A percentile compares a stretch with the other conserved stretches of the same genome.
phyloP scores from a whole-genome alignment of 2,888 invertebrate species.

The Tipula unca region DNA sequence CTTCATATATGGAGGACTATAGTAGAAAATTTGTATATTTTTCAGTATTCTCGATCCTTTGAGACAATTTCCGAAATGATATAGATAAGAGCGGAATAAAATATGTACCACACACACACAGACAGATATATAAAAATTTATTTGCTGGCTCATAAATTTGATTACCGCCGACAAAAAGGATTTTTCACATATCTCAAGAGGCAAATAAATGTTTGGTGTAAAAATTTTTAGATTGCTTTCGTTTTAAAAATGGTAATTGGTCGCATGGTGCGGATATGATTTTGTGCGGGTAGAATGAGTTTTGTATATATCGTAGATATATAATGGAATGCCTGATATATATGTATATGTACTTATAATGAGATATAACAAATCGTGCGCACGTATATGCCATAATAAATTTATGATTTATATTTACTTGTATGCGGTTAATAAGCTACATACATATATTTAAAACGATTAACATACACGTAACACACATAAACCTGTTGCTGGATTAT shows the following conservation, averaged over 20 bases:
- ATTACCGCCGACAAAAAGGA: neutral
- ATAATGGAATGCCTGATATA: neutral
- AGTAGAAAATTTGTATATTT: neutral
- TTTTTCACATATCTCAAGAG: slow-evolving; percentile 4
- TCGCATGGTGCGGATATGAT: neutral
- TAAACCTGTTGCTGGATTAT: neutral
- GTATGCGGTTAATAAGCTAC: neutral
- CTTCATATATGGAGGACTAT: neutral
- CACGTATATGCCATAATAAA: neutral
- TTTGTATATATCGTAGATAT: neutral
- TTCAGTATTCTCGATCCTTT: neutral
- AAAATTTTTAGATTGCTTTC: neutral
- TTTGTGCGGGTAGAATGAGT: neutral
- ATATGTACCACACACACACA: neutral
- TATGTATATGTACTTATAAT: neutral
- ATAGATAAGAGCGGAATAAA: neutral
- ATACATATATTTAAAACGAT: neutral
- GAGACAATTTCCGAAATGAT: neutral
- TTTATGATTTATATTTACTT: neutral
- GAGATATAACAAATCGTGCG: neutral
- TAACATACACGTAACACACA: neutral
- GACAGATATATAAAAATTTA: neutral
- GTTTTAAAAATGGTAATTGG: neutral
- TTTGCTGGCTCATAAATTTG: neutral
- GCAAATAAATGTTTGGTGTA: neutral